Conservation (phyloP, 2,797 vertebrate species). For the Darevskia nairensis region DNA sequence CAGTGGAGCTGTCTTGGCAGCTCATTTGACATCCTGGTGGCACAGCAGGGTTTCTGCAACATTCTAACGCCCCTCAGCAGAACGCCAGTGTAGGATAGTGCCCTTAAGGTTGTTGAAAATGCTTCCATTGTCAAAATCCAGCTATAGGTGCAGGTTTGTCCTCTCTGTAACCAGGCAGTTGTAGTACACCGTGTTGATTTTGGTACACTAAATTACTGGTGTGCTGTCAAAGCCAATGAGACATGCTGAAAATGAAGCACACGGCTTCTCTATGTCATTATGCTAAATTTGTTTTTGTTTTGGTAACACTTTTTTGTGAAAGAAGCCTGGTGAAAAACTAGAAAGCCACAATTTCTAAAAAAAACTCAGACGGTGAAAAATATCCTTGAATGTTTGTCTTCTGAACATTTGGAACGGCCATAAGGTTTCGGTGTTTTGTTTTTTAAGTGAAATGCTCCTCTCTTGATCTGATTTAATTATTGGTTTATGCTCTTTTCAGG, state of each 20-base stretch:
- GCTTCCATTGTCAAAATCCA: conserved; percentile 57
- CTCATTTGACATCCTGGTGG: too few relatives aligned
- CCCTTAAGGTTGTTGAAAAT: conserved; percentile 58
- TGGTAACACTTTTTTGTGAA: conserved; percentile 73
- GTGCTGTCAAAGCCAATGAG: conserved; percentile 85
- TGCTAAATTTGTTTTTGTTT: conserved; percentile 74
- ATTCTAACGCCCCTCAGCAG: not conserved
- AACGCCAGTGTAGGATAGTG: not conserved
- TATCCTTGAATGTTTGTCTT: conserved; percentile 47
- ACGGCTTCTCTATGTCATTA: conserved; percentile 79
- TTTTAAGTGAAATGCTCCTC: conserved; percentile 57
- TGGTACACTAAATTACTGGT: conserved; percentile 82
- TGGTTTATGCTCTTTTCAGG: conserved; percentile 45
- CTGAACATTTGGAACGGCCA: conserved; percentile 34
- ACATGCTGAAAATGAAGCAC: conserved; percentile 75
- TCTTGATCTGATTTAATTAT: conserved; percentile 57
- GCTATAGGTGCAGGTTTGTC: conserved; percentile 43
- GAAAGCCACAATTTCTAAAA: conserved; percentile 62
- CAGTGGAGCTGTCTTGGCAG: not conserved
- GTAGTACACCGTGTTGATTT: conserved; percentile 75
- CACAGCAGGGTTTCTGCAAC: not conserved
- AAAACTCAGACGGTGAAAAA: conserved; percentile 58
- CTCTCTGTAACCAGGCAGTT: conserved; percentile 51
- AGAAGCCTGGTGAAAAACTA: conserved; percentile 68
- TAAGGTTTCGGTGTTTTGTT: conserved; percentile 52